A percentile compares a stretch with the other conserved stretches of the same genome.
These are phyloP conservation scores for Saccopteryx bilineata DNA, from an alignment of 2,113 vertebrate species.

Conservation along the genomic window DNA sequence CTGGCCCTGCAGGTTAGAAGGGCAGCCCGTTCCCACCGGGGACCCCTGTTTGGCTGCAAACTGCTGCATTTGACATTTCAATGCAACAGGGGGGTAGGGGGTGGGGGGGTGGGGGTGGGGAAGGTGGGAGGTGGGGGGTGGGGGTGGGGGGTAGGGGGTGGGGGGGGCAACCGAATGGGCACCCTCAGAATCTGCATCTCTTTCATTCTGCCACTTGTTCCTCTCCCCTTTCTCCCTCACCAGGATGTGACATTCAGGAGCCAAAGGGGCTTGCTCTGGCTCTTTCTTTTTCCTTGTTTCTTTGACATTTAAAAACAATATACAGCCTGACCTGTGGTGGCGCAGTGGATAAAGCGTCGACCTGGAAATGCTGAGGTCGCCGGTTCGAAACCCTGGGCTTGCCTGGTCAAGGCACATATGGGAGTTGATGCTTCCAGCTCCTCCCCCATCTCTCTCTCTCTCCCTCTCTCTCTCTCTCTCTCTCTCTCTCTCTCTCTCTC, in stretches of 20 bases:
- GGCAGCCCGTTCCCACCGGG: slow-evolving; percentile 94
- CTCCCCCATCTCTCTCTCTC: too few relatives aligned
- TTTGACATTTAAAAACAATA: neutral
- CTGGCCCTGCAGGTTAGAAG: slow-evolving; percentile 91
- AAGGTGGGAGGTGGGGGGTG: slow-evolving; percentile 59
- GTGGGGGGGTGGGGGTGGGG: slow-evolving; percentile 61
- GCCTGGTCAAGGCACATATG: too few relatives aligned
- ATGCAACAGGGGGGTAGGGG: slow-evolving; percentile 86
- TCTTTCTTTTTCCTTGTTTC: neutral
- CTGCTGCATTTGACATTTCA: slow-evolving; percentile 91
- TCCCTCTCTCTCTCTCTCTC: slow-evolving; percentile 31
- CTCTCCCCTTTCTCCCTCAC: slow-evolving; percentile 40
- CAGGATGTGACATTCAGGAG: slow-evolving; percentile 77
- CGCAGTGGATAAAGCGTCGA: too few relatives aligned
- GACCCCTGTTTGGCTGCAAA: slow-evolving; percentile 91
- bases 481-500: too few relatives aligned
- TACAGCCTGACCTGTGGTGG: too few relatives aligned
- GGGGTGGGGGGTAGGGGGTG: slow-evolving; percentile 5
- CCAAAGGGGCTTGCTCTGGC: slow-evolving; percentile 51
- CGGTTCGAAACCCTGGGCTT: too few relatives aligned
- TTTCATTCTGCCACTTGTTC: slow-evolving; percentile 81
- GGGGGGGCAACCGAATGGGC: slow-evolving; percentile 42
- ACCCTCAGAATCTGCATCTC: slow-evolving; percentile 68
- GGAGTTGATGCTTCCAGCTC: too few relatives aligned
- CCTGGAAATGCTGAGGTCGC: too few relatives aligned